Conservation (phyloP, 92 coral and sea anemone species). For the Phenganax subtilis region DNA sequence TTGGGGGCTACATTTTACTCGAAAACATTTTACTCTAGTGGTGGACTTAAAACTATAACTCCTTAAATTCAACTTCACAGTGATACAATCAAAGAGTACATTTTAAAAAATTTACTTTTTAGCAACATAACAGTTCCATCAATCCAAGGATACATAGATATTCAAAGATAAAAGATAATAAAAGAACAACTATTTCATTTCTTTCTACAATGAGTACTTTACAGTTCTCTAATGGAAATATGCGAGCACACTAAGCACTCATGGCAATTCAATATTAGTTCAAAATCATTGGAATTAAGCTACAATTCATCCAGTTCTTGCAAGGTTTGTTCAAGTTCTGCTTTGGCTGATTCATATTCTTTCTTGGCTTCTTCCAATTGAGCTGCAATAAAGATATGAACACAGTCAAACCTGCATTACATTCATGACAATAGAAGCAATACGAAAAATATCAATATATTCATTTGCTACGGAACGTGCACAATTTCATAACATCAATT, state of each 20-base stretch:
- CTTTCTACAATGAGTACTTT: conserved; percentile 41
- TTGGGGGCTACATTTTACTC: no score
- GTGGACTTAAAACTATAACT: no score
- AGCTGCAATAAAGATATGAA: conserved; percentile 39
- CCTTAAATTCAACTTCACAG: no score
- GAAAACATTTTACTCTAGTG: no score
- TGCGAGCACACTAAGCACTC: neutral
- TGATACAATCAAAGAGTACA: neutral
- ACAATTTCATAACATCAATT: no score
- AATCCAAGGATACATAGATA: conserved; percentile 24
- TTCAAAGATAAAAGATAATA: conserved; percentile 23
- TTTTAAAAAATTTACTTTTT: conserved; percentile 36
- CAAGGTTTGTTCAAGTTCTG: conserved; percentile 79
- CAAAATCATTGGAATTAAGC: conserved; percentile 15
- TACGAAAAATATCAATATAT: no score
- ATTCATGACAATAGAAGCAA: neutral
- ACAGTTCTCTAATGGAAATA: conserved; percentile 22
- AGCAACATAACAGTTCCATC: conserved; percentile 18
- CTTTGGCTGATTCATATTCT: conserved; percentile 71
- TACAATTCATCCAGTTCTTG: conserved; percentile 87
- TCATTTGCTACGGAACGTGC: no score
- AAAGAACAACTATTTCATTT: conserved; percentile 26
- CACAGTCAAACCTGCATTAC: neutral
- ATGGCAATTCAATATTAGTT: conserved; percentile 8
- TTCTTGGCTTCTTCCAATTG: conserved; percentile 75